Base-by-base conservation (phyloP, 2,888 invertebrate genomes). In the Dysmachus trigonus region DNA sequence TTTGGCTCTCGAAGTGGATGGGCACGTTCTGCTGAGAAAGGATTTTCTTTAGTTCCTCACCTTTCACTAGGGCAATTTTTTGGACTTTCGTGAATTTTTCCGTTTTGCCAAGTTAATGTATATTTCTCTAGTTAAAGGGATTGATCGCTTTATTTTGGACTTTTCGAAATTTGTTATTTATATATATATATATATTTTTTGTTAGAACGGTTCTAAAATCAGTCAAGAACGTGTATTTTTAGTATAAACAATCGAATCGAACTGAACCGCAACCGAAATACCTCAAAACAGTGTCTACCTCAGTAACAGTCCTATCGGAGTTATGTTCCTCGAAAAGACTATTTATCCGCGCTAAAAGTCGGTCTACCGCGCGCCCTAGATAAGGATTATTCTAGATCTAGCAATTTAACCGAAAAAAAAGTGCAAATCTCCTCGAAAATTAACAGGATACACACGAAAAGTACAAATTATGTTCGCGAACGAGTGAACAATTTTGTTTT, bases 1-100 rank as follows among this genome's bases (percentile, higher is more conserved):
- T 92, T 92, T 91, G 91, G 89, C 91, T 91, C 91, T 91, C 90
- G 89, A 88, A 89, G 86, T 77, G 86, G 81, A 85, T 85, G 84
- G 86, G 84, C 86, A 84, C 76, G 77, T 51, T 88, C 84, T 76
- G 41, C 13, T 51, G 79, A 38, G 79, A 79, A 79, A 51, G 51
- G 51, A 79, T 79, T 79, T 79, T 30, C 47, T 79, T 79, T 79
- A 35, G 38, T 79, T 79, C 47, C 47, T 47, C 41, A 79, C 76
- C 33, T 35, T 76, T 76, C 41, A 38, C 41, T 10, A 79, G 47
- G 47, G 41, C 41, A 62, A 82, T 62, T 82, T 82, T 82, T 82
- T 82, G 82, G 62, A 82, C 82, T 82, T 82, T 82, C 82, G 82
- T 82, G 82, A 62, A 77, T 35, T 47, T 33, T 33, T 33, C 15